Conservation (phyloP, 1,140 invertebrate species). For the Aphaenogaster rudis region DNA sequence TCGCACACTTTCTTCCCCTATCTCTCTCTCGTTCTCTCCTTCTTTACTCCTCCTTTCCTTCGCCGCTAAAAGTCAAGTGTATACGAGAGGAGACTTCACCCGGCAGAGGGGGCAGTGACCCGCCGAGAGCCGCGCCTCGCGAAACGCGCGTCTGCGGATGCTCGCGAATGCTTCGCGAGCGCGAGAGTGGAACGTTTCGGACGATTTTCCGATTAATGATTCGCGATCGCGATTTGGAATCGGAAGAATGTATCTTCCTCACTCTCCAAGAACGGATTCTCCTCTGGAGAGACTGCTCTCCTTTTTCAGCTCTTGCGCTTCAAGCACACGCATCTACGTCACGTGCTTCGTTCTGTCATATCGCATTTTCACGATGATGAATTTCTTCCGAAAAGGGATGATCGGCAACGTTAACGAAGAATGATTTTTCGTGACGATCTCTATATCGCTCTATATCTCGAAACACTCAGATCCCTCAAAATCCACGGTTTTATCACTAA, state of each 20-base stretch:
- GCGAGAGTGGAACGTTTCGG: conserved; percentile 16
- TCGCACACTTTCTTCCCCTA: conserved; percentile 18
- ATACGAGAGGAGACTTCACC: conserved; percentile 74
- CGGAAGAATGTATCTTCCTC: neutral
- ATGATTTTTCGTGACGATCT: neutral
- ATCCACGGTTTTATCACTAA: conserved; percentile 51
- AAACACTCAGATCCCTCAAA: conserved; percentile 21
- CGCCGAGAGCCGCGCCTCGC: conserved; percentile 85
- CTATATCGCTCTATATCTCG: neutral
- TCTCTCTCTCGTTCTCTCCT: neutral
- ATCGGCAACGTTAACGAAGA: neutral
- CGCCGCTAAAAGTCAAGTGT: conserved; percentile 74
- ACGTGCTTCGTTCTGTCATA: conserved; percentile 44
- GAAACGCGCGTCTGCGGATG: conserved; percentile 85
- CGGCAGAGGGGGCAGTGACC: conserved; percentile 84
- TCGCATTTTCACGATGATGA: neutral
- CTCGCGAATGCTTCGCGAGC: conserved; percentile 74
- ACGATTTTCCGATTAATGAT: conserved; percentile 20
- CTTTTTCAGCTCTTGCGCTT: conserved; percentile 12
- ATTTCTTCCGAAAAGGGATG: neutral
- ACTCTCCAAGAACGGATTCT: neutral
- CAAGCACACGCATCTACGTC: conserved; percentile 4
- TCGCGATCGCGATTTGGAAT: neutral
- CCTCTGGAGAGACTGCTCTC: conserved; percentile 6
- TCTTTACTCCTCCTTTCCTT: conserved; percentile 53